Base-by-base conservation (phyloP, 2,797 vertebrate species). In the Protonibea diacanthus region DNA sequence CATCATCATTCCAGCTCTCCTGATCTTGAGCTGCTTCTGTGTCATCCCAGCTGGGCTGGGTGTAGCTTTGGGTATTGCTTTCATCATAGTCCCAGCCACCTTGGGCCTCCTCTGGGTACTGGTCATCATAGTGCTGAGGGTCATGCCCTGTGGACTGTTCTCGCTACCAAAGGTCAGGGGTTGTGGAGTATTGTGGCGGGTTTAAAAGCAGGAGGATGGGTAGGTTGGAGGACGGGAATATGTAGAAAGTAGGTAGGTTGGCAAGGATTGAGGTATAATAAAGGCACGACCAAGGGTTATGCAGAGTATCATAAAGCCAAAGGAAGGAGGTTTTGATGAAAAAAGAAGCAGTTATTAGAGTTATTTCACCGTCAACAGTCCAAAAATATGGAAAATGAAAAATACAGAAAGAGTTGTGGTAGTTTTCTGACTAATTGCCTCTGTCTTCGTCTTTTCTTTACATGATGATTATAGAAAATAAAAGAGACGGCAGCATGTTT, bases 31-130 rank as follows among this genome's bases (percentile, higher is more conserved):
- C 52, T 0, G 53, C 2, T 18, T 61, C 83, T 1, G 61, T 8
- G 0, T 82, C 62, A 0, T 85, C 88, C 91, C 90, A 92, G 44
- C 71, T 9, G 4, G 77, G 76, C 59, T 83, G 57, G 6, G 71
- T 9, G 85, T 56, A 18, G 25, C 72, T 56, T 64, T 81, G 85
- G 15, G 25, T 6, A 48, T 15, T 6, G 51, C 49, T 25, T 0
- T 84, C 76, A 12, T 60, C 20, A 11, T 68, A 25, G 3, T 75
- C 86, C 86, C 87, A 89, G 76, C 59, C 78, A 1, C 64, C 60
- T 11, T 74, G 76, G n/a, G 79, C 69, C 52, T 86, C 75, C 2
- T 71, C 76, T 52, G 65, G 66, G 65, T 53, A 27, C 2, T 20
- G 29, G 5, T 74, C 44, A 0, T 83, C 75, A 1, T 78, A 63